Percentiles rank a stretch among this genome's conserved stretches.
Conservation (phyloP, 2,113 vertebrate genomes). For the Solea solea region DNA sequence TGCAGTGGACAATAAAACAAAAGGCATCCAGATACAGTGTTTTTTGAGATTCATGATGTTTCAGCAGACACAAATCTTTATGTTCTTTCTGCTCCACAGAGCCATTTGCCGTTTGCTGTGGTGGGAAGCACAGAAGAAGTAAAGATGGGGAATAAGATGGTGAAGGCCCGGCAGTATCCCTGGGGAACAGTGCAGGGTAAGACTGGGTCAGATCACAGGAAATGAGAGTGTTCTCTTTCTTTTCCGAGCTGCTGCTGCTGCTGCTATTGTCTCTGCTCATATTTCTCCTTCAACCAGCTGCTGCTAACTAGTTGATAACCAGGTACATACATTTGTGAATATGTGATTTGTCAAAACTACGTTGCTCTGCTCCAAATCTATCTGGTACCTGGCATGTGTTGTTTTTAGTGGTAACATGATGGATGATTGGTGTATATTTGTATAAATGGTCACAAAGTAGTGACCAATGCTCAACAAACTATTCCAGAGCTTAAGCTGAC, state of each 20-base stretch:
- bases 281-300: conserved; percentile 28
- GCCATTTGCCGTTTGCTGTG: conserved; percentile 96
- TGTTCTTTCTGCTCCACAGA: conserved; percentile 78
- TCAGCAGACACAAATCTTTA: not conserved
- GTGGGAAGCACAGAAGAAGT: conserved; percentile 97
- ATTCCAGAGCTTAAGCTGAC: no score
- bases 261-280: conserved; percentile 21
- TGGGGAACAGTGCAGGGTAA: conserved; percentile 98
- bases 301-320: conserved; percentile 27
- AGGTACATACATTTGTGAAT: conserved; percentile 36
- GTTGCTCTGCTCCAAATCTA: no score
- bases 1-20: no score
- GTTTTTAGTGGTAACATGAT: no score
- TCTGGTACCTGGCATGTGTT: no score
- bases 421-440: no score
- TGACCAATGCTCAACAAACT: no score
- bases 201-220: conserved; percentile 69
- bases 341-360: no score
- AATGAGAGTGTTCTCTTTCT: conserved; percentile 53
- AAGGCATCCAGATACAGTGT: not conserved
- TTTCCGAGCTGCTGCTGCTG: conserved; percentile 18
- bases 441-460: no score
- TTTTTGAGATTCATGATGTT: not conserved
- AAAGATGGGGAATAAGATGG: conserved; percentile 99
- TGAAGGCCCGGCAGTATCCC: conserved; percentile 97